Evolutionary conservation across 2,797 vertebrate species (phyloP), one percentile per base, ranked within the genome.

Genomic region (Gymnocypris eckloni): DNA sequence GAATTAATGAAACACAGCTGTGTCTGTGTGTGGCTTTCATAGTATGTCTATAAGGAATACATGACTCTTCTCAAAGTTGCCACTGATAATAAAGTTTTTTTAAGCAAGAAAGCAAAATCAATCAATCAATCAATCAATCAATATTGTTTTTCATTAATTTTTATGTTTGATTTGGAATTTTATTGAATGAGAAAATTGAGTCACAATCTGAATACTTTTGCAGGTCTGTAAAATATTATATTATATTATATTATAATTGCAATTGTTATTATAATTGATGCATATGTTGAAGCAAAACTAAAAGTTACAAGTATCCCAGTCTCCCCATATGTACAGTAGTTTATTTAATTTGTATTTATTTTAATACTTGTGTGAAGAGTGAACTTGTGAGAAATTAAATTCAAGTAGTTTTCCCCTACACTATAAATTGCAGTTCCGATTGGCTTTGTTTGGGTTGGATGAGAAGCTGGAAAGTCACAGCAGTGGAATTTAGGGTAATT

Each of bases 1-100:
- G 52, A 87, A 87, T 85, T 80, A 69, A 84, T 84, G 78, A 87
- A 81, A 82, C 70, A 43, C 69, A 81, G 43, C 79, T 69, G 79
- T 52, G 77, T 79, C 64, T 69, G 59, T 66, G 25, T 61, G 56
- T 33, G 28, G 41, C 79, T 69, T 69, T 80, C 43, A 67, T 48
- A 0, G 8, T 64, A 16, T 20, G 9, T 41, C 28, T 76, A n/a
- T 70, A 50, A 10, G 13, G 10, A 54, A 54, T 54, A 54, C 7
- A 22, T 33, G 1, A 8, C 28, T 25, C 76, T 13, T 78, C 4
- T 37, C 16, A 69, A 59, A 78, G 37, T 41, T 41, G 33, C 20
- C 52, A 56, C 11, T 59, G 76, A 78, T 59, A 56, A 41, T 54
- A 61, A 79, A 18, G 25, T 0, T 6, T 54, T 54, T 52, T 52